Conservation (phyloP, 1,140 invertebrate species). For the Brachionus plicatilis region DNA sequence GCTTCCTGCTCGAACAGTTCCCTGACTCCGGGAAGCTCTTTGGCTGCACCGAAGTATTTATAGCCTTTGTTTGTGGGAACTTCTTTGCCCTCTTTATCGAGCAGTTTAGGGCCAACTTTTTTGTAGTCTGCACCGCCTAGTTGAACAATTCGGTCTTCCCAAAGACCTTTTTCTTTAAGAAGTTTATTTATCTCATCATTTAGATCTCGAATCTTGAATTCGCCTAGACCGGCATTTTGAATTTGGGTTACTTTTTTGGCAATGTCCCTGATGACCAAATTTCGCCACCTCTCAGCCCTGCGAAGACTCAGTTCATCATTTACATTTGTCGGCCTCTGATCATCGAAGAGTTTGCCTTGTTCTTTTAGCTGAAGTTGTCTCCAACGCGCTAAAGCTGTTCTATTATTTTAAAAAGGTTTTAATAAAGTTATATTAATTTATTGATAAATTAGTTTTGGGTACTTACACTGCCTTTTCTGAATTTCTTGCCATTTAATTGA, state of each 20-base stretch:
- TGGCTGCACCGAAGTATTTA: slow-evolving; percentile 89
- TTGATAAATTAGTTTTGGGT: slow-evolving; percentile 40
- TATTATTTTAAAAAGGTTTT: slow-evolving; percentile 49
- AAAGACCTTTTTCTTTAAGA: slow-evolving; percentile 83
- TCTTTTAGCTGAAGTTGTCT: slow-evolving; percentile 82
- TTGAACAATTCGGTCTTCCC: slow-evolving; percentile 91
- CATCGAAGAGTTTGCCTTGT: slow-evolving; percentile 60
- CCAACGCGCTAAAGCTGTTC: slow-evolving; percentile 92
- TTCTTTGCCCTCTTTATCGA: slow-evolving; percentile 87
- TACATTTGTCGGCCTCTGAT: slow-evolving; percentile 81
- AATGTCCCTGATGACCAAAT: slow-evolving; percentile 92
- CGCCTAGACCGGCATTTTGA: slow-evolving; percentile 95
- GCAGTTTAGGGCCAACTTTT: slow-evolving; percentile 81
- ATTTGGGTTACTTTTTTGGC: slow-evolving; percentile 98
- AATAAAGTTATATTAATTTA: no score
- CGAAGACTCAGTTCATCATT: slow-evolving; percentile 82
- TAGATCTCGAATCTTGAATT: slow-evolving; percentile 91
- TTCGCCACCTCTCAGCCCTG: slow-evolving; percentile 86
- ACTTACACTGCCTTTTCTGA: slow-evolving; percentile 61
- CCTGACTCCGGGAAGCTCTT: slow-evolving; percentile 92
- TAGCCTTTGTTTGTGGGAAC: slow-evolving; percentile 95
- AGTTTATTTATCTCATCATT: slow-evolving; percentile 99
- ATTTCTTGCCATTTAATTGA: slow-evolving; percentile 55
- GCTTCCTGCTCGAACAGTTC: slow-evolving; percentile 94
- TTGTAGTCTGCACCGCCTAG: slow-evolving; percentile 88